Base-by-base conservation (phyloP, 35 echinoderm and acorn worm genomes). In the Lytechinus variegatus region DNA sequence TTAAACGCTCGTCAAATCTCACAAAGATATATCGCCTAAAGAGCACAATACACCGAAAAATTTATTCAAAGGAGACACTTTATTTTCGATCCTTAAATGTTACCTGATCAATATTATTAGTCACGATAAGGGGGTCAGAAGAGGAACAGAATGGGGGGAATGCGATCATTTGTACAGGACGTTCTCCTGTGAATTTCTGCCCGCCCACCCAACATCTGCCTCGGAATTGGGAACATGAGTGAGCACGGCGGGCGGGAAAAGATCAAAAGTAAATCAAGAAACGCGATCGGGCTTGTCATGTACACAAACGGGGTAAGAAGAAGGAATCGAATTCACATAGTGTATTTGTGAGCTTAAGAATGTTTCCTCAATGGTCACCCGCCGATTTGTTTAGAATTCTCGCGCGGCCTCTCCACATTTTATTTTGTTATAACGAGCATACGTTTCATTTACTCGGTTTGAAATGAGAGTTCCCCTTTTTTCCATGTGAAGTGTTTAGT, bases 181-280 rank as follows among this genome's bases (percentile, higher is more conserved):
- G 24, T 79, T 79, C 66, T 79, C 66, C 66, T 24, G 66, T 24
- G 66, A 16, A 24, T 79, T 79, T 79, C 16, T 79, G 0, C 66
- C 66, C 66, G 66, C 66, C 66, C 66, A 79, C 66, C 66, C 66
- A 79, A 79, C 66, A 79, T 79, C 66, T 79, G 66, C 66, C 66
- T 79, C n/a, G 66, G 66, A 24, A 79, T 79, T 79, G 66, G 61
- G 19, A 58, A 79, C 66, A 79, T 79, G 66, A 79, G 66, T 79
- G 16, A 79, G 5, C 8, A 79, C 66, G 19, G 66, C 19, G 19
- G 66, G 66, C 66, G 66, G 66, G n/a, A 79, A 79, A 79, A 79
- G 66, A 79, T 79, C 66, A 79, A 79, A 79, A 14, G 66, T 79
- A 79, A 79, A 79, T 79, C n/a, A 24, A 8, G 66, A 79, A 79